Conservation (phyloP, 2,888 invertebrate genomes). For the Chloromyia formosa region DNA sequence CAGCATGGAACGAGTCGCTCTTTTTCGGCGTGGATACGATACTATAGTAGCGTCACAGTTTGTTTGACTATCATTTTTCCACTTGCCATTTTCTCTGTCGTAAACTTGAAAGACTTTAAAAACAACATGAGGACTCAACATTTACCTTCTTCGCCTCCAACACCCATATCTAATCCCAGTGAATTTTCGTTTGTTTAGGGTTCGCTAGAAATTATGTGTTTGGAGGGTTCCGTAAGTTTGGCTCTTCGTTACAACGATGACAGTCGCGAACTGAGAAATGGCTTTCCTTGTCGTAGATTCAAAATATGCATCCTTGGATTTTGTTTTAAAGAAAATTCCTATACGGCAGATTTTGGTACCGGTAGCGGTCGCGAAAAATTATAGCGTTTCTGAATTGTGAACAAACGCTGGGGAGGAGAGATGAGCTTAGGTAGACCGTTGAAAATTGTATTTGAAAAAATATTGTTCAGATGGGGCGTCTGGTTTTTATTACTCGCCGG, state of each 20-base stretch:
- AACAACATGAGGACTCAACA: slow-evolving; percentile 28
- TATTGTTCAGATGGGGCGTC: too few relatives aligned
- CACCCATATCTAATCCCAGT: not conserved
- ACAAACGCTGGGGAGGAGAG: too few relatives aligned
- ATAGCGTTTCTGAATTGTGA: too few relatives aligned
- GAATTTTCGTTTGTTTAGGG: not conserved
- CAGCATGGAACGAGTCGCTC: not conserved
- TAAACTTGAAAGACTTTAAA: slow-evolving; percentile 29
- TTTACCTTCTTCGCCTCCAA: not conserved
- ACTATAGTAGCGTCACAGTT: not conserved
- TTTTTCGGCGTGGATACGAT: not conserved
- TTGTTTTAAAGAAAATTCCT: too few relatives aligned
- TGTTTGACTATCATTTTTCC: not conserved
- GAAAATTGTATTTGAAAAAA: too few relatives aligned
- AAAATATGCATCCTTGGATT: not conserved
- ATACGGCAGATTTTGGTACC: too few relatives aligned
- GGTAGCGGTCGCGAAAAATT: too few relatives aligned
- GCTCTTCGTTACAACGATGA: not conserved
- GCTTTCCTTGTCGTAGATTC: not conserved
- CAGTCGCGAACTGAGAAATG: slow-evolving; percentile 9
- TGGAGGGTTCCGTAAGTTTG: not conserved
- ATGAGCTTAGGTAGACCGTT: too few relatives aligned
- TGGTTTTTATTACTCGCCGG: too few relatives aligned
- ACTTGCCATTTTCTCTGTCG: slow-evolving; percentile 10
- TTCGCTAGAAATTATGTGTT: not conserved